Evolutionary conservation across 2,888 invertebrate genomes (phyloP).

Genomic region (Charanyca ferruginea): DNA sequence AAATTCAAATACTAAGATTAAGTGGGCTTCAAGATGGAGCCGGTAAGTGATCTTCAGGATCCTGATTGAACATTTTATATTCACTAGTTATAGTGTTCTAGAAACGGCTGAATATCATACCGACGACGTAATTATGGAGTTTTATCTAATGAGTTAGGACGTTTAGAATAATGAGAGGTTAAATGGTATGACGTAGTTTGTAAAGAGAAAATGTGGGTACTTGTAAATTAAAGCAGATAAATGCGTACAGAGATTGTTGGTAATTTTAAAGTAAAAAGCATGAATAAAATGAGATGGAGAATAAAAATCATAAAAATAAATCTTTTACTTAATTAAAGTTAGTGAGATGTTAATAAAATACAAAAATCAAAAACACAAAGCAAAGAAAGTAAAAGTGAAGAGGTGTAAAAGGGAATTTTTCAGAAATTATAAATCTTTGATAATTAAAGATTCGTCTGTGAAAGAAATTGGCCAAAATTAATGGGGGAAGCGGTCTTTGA

Average conservation of each 20-base stretch:
- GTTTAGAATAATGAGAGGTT: constrained; percentile 46
- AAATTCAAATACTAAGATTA: constrained; percentile 77
- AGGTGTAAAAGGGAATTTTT: constrained; percentile 30
- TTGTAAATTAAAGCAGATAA: not conserved
- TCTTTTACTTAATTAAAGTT: too few relatives aligned
- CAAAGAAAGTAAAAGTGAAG: constrained; percentile 24
- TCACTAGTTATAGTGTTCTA: constrained; percentile 72
- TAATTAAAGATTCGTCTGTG: constrained; percentile 76
- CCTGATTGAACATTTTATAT: constrained; percentile 84
- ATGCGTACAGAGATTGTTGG: not conserved
- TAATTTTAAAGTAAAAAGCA: not conserved
- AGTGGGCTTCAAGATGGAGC: constrained; percentile 63
- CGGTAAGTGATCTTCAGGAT: constrained; percentile 77
- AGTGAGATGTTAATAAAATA: not conserved
- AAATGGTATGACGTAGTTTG: constrained; percentile 33
- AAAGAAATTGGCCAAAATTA: constrained; percentile 81
- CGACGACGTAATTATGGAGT: constrained; percentile 46
- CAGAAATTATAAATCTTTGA: constrained; percentile 64
- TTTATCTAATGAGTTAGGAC: constrained; percentile 42
- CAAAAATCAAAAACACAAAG: constrained; percentile 20
- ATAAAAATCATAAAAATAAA: not conserved
- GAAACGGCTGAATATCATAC: constrained; percentile 46
- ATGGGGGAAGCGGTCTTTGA: constrained; percentile 77
- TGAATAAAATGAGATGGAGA: not conserved
- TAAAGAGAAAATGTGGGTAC: constrained; percentile 13